These are phyloP conservation scores for Reticulitermes lucifugus DNA, from an alignment of 2,888 invertebrate genomes.

Conservation along the genomic window DNA sequence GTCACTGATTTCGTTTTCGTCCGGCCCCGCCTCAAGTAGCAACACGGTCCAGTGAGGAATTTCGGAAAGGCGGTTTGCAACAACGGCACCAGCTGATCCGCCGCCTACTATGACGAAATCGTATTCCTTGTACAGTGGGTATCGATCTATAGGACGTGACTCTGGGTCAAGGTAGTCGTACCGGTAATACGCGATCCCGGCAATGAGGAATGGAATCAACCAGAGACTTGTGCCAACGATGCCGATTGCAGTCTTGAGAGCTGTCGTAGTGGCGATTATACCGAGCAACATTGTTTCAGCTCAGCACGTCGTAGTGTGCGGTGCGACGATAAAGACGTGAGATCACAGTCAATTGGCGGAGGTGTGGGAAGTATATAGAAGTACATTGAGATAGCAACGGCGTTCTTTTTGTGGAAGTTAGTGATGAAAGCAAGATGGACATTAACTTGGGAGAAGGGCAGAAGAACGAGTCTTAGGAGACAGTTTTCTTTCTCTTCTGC, in stretches of 20 bases:
- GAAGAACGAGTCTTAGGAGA: too few relatives aligned
- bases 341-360: too few relatives aligned
- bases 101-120: slow-evolving; percentile 88
- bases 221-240: slow-evolving; percentile 71
- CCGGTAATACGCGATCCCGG: slow-evolving; percentile 83
- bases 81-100: slow-evolving; percentile 91
- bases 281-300: slow-evolving; percentile 50
- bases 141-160: slow-evolving; percentile 77
- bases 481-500: too few relatives aligned
- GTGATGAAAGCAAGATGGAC: too few relatives aligned
- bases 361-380: too few relatives aligned
- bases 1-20: slow-evolving; percentile 89
- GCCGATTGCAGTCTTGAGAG: slow-evolving; percentile 53
- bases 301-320: background rate
- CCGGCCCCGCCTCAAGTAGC: slow-evolving; percentile 86
- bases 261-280: slow-evolving; percentile 54
- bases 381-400: too few relatives aligned
- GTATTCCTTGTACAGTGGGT: slow-evolving; percentile 77
- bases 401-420: too few relatives aligned
- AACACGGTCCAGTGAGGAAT: slow-evolving; percentile 79
- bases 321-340: too few relatives aligned
- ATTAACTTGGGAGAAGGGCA: too few relatives aligned
- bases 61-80: slow-evolving; percentile 85
- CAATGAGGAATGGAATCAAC: slow-evolving; percentile 85
- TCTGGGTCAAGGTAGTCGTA: slow-evolving; percentile 87